Conservation (phyloP, 2,888 invertebrate genomes). For the Sarcophaga caerulescens region DNA sequence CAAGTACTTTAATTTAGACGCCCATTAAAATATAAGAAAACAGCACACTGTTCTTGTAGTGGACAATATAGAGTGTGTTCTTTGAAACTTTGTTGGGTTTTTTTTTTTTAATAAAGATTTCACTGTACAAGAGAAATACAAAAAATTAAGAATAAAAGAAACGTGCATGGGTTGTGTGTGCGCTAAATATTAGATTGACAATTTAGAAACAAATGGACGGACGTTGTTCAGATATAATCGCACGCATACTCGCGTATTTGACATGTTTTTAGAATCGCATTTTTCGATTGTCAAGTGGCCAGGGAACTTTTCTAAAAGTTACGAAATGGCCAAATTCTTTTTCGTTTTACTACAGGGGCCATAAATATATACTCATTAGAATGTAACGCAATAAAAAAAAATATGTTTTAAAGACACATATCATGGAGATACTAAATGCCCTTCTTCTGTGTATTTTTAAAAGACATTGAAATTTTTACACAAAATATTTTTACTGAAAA, state of each 20-base stretch:
- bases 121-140: background rate
- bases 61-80: too few relatives aligned
- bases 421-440: too few relatives aligned
- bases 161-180: conserved; percentile 42
- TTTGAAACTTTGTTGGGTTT: too few relatives aligned
- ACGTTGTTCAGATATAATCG: conserved; percentile 40
- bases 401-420: too few relatives aligned
- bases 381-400: too few relatives aligned
- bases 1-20: conserved; percentile 18
- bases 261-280: conserved; percentile 11
- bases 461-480: too few relatives aligned
- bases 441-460: too few relatives aligned
- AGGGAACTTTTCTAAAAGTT: conserved; percentile 22
- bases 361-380: too few relatives aligned
- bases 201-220: conserved; percentile 23
- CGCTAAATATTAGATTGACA: conserved; percentile 47
- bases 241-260: conserved; percentile 35
- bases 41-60: too few relatives aligned
- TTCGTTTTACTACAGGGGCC: too few relatives aligned
- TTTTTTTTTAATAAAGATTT: background rate
- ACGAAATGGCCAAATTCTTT: conserved; percentile 27
- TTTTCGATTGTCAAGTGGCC: conserved; percentile 33
- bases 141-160: background rate
- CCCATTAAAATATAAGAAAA: conserved; percentile 3
- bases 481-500: too few relatives aligned